phyloP scores from a whole-genome alignment of 92 coral and sea anemone species.

The Anthopleura xanthogrammica region DNA sequence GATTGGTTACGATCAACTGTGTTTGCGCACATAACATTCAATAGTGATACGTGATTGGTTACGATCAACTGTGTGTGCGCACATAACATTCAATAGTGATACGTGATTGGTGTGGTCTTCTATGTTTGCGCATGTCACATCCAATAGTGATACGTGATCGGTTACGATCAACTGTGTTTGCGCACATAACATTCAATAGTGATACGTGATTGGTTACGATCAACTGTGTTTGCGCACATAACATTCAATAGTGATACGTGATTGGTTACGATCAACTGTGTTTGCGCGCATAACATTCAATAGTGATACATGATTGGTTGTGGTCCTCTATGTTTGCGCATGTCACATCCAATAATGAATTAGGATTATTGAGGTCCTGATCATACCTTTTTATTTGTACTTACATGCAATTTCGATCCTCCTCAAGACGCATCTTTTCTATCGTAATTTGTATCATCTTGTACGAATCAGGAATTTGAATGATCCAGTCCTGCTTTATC shows the following conservation, averaged over 20 bases:
- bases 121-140: background rate
- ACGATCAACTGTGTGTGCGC: background rate
- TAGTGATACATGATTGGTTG: no score
- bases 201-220: background rate
- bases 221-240: background rate
- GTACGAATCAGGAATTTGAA: slow-evolving; percentile 8
- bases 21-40: background rate
- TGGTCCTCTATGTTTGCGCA: no score
- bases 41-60: background rate
- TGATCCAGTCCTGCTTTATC: slow-evolving; percentile 37
- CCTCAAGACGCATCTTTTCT: slow-evolving; percentile 22
- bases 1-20: background rate
- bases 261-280: background rate
- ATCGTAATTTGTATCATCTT: slow-evolving; percentile 7
- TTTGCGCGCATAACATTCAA: no score
- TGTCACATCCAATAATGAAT: no score
- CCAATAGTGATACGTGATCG: background rate
- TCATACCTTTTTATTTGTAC: background rate
- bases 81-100: background rate
- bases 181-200: background rate
- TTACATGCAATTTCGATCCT: slow-evolving; percentile 38
- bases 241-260: background rate
- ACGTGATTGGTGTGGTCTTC: background rate
- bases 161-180: background rate
- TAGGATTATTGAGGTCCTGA: no score